Base-by-base conservation (phyloP, 2,888 invertebrate species). In the Pachycephus smyrnensis region DNA sequence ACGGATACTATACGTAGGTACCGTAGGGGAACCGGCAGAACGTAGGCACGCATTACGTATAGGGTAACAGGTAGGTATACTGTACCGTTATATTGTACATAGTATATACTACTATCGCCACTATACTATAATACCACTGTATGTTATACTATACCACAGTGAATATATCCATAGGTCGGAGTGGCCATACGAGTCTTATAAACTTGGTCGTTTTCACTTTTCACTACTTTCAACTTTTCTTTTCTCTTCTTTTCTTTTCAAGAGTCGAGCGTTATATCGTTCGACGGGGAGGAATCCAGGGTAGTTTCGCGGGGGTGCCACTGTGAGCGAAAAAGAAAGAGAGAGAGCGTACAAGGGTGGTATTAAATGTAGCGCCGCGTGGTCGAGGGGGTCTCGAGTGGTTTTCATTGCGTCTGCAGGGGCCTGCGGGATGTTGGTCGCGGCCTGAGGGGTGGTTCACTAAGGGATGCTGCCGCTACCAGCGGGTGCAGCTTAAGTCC, bases 361-460 rank as follows among this genome's bases (percentile, higher is more conserved):
- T 86, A 87, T 87, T 85, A 87, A 88, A 87, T 82, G 86, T 84
- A 84, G 81, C 82, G 83, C 80, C 81, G 82, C 79, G 84, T 83
- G 79, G 80, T 86, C 80, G 82, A 85, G 86, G 85, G 80, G 85
- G 82, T 84, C 85, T 84, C 84, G 83, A 88, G 87, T 84, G 85
- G 84, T 86, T 88, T 87, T 84, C 86, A 84, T 86, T 85, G 85
- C 85, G 82, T 83, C 81, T 77, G 69, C 76, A 68, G 75, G 74
- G 77, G 15, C 40, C n/a, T 40, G 15, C 40, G 40, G 40, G 40
- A 40, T 68, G 74, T 75, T 35, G 68, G 77, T 75, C 76, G 77
- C 78, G 31, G 30, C 69, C 12, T 4, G 1, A 30, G 69, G 32
- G 69, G 12, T 69, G 30, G 31, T 69, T 69, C 69, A n/a, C 30